Evolutionary conservation across 2,888 invertebrate genomes (phyloP).

Genomic region (Scaptodrosophila latifasciaeformis): DNA sequence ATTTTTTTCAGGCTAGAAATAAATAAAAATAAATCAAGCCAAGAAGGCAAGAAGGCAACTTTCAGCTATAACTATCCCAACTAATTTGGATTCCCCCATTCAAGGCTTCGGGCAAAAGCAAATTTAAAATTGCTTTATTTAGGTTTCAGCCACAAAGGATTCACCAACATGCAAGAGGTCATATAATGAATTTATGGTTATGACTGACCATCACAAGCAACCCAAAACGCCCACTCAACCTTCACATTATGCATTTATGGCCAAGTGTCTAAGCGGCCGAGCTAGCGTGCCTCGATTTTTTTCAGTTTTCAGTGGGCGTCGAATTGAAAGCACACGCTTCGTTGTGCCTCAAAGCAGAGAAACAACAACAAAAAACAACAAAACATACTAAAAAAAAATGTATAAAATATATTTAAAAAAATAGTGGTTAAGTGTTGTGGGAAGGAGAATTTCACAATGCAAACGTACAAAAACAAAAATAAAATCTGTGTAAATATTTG

Average conservation of each 20-base stretch:
- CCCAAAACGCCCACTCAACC: conserved; percentile 1
- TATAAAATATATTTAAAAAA: not conserved
- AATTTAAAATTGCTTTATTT: too few species aligned
- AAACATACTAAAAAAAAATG: too few species aligned
- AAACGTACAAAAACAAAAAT: conserved; percentile 2
- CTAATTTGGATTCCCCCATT: too few species aligned
- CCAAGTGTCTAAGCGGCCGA: not conserved
- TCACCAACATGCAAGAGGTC: too few species aligned
- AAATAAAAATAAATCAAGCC: too few species aligned
- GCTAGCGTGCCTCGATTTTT: not conserved
- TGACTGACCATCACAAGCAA: too few species aligned
- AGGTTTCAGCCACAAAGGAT: too few species aligned
- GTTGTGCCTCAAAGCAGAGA: not conserved
- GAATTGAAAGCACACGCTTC: not conserved
- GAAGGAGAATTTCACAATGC: not conserved
- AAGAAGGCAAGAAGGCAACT: too few species aligned
- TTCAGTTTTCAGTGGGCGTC: not conserved
- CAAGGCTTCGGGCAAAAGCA: too few species aligned
- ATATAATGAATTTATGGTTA: too few species aligned
- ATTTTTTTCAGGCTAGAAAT: too few species aligned
- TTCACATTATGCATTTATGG: not conserved
- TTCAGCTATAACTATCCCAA: too few species aligned
- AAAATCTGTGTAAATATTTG: not conserved
- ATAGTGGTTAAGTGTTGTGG: not conserved
- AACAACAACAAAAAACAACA: not conserved